Evolutionary conservation across 2,888 invertebrate species (phyloP).

Genomic region (Chrysolina haemoptera): DNA sequence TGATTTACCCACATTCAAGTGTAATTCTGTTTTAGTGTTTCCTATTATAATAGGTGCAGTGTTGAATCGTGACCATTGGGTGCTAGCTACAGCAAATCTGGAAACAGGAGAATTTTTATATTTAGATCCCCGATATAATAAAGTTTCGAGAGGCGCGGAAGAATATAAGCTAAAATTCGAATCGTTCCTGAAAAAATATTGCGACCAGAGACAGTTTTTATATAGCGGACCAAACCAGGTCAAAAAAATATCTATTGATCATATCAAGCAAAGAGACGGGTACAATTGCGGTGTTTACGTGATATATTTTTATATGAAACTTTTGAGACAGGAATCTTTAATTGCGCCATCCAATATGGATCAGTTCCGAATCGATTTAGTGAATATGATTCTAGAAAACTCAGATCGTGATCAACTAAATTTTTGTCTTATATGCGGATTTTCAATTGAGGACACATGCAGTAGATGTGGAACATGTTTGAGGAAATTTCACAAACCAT

Average conservation of each 20-base stretch:
- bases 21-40: background rate
- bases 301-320: conserved; percentile 14
- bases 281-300: conserved; percentile 23
- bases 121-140: conserved; percentile 12
- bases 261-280: conserved; percentile 18
- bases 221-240: background rate
- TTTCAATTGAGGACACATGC: background rate
- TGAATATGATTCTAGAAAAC: background rate
- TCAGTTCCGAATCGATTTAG: background rate
- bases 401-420: background rate
- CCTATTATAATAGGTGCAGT: conserved; percentile 10
- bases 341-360: background rate
- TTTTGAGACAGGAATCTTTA: background rate
- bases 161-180: conserved; percentile 17
- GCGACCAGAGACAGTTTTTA: background rate
- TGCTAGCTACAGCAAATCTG: background rate
- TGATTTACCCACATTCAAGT: background rate
- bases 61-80: conserved; percentile 21
- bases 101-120: background rate
- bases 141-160: conserved; percentile 7
- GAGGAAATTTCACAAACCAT: background rate
- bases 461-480: background rate
- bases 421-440: background rate
- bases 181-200: background rate
- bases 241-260: background rate